Percentiles rank a stretch among this genome's conserved stretches.
Conservation (phyloP, 1,140 invertebrate genomes). For the Leptinotarsa defecta region DNA sequence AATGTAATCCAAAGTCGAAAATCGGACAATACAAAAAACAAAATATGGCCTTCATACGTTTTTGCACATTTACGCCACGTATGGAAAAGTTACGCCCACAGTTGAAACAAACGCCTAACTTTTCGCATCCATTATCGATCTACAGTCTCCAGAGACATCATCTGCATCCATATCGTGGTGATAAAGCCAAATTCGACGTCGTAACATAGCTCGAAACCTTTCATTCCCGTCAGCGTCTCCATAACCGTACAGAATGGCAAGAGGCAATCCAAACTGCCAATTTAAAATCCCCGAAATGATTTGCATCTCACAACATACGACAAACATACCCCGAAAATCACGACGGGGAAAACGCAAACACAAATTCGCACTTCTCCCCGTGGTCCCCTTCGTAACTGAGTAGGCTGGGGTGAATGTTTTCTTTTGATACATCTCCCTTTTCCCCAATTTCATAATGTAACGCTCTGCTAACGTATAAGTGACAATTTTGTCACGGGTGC, state of each 20-base stretch:
- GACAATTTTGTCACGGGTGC: conserved; percentile 11
- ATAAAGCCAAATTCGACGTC: no score
- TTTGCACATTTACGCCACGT: no score
- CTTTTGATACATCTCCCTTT: conserved; percentile 7
- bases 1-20: no score
- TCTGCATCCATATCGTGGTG: no score
- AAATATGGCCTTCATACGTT: no score
- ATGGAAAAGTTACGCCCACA: no score
- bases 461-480: conserved; percentile 9
- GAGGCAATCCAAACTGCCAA: conserved; percentile 2
- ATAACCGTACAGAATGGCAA: background rate
- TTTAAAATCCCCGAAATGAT: conserved; percentile 11
- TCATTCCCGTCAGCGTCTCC: background rate
- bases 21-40: no score
- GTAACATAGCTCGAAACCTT: no score
- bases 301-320: conserved; percentile 7
- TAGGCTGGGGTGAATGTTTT: conserved; percentile 10
- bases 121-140: no score
- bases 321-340: background rate
- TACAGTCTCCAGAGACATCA: no score
- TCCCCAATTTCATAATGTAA: conserved; percentile 4
- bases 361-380: background rate
- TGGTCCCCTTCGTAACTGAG: conserved; percentile 3
- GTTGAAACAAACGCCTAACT: no score
- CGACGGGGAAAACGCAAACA: conserved; percentile 4